Evolutionary conservation across 2,113 vertebrate genomes (phyloP).

Genomic region (Alligator mississippiensis): DNA sequence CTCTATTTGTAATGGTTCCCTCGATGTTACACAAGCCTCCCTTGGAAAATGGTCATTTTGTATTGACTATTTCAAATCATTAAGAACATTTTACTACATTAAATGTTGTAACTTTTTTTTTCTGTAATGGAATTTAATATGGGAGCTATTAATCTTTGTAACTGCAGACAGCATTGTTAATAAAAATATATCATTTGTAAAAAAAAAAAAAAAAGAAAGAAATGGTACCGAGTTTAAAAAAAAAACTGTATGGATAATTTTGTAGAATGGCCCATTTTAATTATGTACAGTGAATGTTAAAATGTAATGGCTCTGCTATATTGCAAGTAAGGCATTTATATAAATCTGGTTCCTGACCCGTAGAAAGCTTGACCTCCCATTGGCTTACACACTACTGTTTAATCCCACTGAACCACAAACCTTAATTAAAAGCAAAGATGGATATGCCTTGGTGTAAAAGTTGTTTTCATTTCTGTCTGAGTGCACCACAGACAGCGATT

Average conservation of each 20-base stretch:
- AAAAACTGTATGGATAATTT: background rate
- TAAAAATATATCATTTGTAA: background rate
- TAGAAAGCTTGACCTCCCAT: constrained; percentile 17
- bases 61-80: background rate
- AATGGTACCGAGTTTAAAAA: background rate
- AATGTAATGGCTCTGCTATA: background rate
- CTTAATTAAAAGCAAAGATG: constrained; percentile 29
- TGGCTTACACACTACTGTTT: background rate
- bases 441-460: background rate
- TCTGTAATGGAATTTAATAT: background rate
- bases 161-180: background rate
- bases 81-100: background rate
- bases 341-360: background rate
- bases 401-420: background rate
- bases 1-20: background rate
- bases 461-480: constrained; percentile 46
- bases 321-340: background rate
- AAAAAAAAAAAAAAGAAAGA: background rate
- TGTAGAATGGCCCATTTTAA: background rate
- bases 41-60: background rate
- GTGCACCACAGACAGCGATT: constrained; percentile 24
- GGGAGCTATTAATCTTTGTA: background rate
- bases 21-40: background rate
- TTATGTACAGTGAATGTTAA: background rate
- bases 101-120: background rate